Evolutionary conservation across 2,797 vertebrate genomes (phyloP), one percentile per base, ranked within the genome.

Genomic region (Pseudopleuronectes americanus): DNA sequence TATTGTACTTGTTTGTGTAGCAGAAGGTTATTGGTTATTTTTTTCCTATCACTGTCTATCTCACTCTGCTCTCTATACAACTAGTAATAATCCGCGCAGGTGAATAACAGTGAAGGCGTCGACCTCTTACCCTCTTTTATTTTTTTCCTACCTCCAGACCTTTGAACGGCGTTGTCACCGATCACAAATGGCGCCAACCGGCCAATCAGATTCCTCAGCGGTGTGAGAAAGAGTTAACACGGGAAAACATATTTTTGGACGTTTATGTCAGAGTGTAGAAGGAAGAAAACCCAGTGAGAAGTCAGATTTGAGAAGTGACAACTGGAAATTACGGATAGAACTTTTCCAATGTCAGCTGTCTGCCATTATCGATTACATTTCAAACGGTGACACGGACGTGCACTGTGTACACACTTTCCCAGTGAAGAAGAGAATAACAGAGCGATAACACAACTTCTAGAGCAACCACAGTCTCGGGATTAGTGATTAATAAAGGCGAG

Each of bases 201-300:
- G 64, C 79, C 86, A 86, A 86, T 89, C 86, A 76, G 83, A 87
- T 79, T 74, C 28, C 64, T 69, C 74, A 64, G 81, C 73, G 64
- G 68, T 89, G 86, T 75, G 76, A 81, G 70, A 77, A 57, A 33
- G 68, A 79, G 86, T 91, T 89, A 87, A 89, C 63, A 68, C 68
- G 64, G 57, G 57, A 48, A 77, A 74, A 76, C 74, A 48, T 76
- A 19, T 71, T 59, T 55, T 62, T 31, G 8, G 43, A 16, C 56
- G 56, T 85, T 81, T 74, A 21, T 85, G 69, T 85, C 75, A 76
- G 55, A 59, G n/a, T 31, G 38, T 54, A 38, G 54, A 55, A 51
- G 6, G 0, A 4, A 6, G 3, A 4, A 36, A 16, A 74, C 51
- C 26, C 48, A 51, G 26, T 65, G 74, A 74, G 64, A 19, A 19